Evolutionary conservation across 2,113 vertebrate genomes (phyloP), one percentile per base, ranked within the genome.

Genomic region (Actenoides hombroni): DNA sequence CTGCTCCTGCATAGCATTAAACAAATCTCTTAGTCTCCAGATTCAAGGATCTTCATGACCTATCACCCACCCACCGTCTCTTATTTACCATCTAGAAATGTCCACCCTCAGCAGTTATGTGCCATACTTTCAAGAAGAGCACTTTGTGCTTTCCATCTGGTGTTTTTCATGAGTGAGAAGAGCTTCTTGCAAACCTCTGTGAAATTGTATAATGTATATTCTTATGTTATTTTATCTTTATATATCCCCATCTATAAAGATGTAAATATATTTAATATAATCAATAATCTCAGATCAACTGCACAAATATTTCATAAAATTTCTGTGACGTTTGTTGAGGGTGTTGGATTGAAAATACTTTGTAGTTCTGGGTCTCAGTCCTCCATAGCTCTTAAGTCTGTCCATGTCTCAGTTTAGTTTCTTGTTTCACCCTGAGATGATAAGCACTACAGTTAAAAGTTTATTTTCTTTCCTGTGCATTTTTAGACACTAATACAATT

Each of bases 401-500:
- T 68, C 73, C 73, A 4, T 35, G 33, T 90, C 69, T 57, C 69
- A 25, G 29, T 82, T 51, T 82, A 60, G 35, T 75, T 91, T 95
- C 83, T 86, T 2, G 0, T 91, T 95, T 91, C 83, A 76, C 44
- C 53, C 81, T 79, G 78, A 37, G 39, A 76, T 8, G 35, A 82
- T 71, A 71, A 95, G 26, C n/a, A 57, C 24, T 82, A 5, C 28
- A 68, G 69, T 81, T 69, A 91, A 74, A 83, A 82, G 81, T 21
- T 44, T 29, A 35, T 86, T 80, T 91, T 93, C 18, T 78, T 84
- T 84, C 39, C 74, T 69, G 29, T 83, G 28, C 78, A 23, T 93
- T 93, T 95, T 95, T 96, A 86, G 69, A 87, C 42, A 92, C 33
- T 94, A 94, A 95, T 37, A 61, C 20, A 88, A 91, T 94, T 95